Percentiles rank a stretch among this genome's conserved stretches.
These are phyloP conservation scores for Conger conger DNA, from an alignment of 2,113 vertebrate species.

Conservation along the genomic window DNA sequence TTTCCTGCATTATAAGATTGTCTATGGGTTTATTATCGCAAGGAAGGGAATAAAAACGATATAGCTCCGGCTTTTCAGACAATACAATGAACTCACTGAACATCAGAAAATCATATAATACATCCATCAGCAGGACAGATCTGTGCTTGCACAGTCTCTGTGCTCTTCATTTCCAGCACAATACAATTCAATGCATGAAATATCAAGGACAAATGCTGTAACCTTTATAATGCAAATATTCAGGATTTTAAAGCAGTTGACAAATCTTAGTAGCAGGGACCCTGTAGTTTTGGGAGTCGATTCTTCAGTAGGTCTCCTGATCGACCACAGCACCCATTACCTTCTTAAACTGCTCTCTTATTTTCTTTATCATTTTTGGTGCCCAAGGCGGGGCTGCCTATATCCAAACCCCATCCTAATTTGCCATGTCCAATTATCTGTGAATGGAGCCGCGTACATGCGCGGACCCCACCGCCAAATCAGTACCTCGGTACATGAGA, in stretches of 20 bases:
- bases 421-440: too few relatives aligned
- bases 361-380: too few relatives aligned
- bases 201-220: neutral
- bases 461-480: too few relatives aligned
- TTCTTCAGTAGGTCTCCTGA: neutral
- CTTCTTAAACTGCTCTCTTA: neutral
- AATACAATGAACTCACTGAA: neutral
- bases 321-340: neutral
- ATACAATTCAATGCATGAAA: neutral
- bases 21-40: conserved; percentile 16
- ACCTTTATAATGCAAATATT: neutral
- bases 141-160: neutral
- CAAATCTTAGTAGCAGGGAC: neutral
- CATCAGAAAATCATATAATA: neutral
- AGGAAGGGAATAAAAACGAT: conserved; percentile 1
- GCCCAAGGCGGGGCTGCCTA: too few relatives aligned
- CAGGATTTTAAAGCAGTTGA: neutral
- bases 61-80: neutral
- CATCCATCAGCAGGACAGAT: neutral
- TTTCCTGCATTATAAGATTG: neutral
- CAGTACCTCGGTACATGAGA: too few relatives aligned
- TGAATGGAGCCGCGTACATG: too few relatives aligned
- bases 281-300: neutral
- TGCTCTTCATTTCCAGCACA: neutral
- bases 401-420: too few relatives aligned